Base-by-base conservation (phyloP, 2,113 vertebrate species). In the Saguinus imperator region DNA sequence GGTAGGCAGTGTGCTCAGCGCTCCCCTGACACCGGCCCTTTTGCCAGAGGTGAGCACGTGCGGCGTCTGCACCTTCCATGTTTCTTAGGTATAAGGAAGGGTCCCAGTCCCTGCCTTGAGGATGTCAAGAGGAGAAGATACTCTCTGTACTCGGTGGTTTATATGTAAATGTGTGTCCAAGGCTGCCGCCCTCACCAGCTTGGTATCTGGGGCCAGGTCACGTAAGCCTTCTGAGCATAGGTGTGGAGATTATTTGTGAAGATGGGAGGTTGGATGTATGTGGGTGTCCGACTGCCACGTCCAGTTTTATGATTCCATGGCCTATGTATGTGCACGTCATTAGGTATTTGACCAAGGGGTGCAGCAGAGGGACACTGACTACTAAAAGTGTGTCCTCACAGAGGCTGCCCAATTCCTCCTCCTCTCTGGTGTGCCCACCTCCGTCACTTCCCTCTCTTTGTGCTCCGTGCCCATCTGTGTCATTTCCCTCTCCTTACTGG, bases 161-260 rank as follows among this genome's bases (percentile, higher is more conserved):
- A 8, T 5, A 3, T 3, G 25, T 14, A 1, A 9, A 35, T 0
- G 10, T 5, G 25, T 21, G 17, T 25, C 5, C 0, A 1, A 9
- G 37, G 14, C 23, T 43, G 45, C 2, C 6, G 37, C 14, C 83
- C 2, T 5, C 4, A 5, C 5, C 16, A 1, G 40, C 16, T 2
- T 29, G 52, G 45, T 0, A 0, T 16, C 43, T 35, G 6, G 82
- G 37, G 40, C 25, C 43, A 16, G 1, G 17, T 50, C 32, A 32
- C 18, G 0, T 3, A n/a, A 8, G 29, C 35, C 29, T 21, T 58
- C 5, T 6, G 58, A 43, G 25, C 4, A 0, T 1, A 0, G 2
- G 1, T 5, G 29, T 32, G 45, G 35, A 20, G 61, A 72, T 58
- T 5, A 7, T n/a, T 6, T 55, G 75, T 13, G 84, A 37, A 37